Conservation (phyloP, 2,888 invertebrate genomes). For the Hirtodrosophila trivittata region DNA sequence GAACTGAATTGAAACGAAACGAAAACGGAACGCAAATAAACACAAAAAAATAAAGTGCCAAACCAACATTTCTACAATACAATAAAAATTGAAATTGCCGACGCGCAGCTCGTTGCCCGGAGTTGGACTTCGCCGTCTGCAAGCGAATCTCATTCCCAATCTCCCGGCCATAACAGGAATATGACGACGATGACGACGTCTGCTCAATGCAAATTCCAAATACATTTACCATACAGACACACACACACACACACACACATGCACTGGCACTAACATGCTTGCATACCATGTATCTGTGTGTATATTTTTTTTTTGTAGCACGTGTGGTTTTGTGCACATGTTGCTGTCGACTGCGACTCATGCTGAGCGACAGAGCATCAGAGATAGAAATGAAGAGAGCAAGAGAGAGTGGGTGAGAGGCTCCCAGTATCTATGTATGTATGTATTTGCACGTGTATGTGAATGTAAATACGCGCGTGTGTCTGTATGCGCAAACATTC, state of each 20-base stretch:
- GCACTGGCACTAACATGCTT: conserved; percentile 1
- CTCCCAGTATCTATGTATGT: conserved; percentile 4
- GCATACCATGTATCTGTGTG: conserved; percentile 27
- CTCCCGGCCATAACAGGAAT: conserved; percentile 51
- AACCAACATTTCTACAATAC: conserved; percentile 28
- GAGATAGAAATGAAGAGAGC: conserved; percentile 31
- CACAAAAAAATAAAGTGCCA: conserved; percentile 19
- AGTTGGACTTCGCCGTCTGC: conserved; percentile 39
- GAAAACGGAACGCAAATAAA: conserved; percentile 32
- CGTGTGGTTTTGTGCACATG: conserved; percentile 79
- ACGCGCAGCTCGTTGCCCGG: conserved; percentile 21
- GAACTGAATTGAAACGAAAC: conserved; percentile 27
- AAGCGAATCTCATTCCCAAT: conserved; percentile 34
- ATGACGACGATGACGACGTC: conserved; percentile 30
- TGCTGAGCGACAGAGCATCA: conserved; percentile 11
- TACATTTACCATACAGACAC: conserved; percentile 29
- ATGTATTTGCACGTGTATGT: conserved; percentile 7
- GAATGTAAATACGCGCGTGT: conserved; percentile 13
- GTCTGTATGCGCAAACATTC: conserved; percentile 43
- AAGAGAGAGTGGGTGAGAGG: conserved; percentile 28
- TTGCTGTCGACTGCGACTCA: conserved; percentile 57
- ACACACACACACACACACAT: conserved; percentile 5
- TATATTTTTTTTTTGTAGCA: conserved; percentile 71
- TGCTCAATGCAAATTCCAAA: conserved; percentile 77
- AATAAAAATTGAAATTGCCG: conserved; percentile 35